Conservation (phyloP, 2,113 vertebrate genomes). For the Hypanus sabinus region DNA sequence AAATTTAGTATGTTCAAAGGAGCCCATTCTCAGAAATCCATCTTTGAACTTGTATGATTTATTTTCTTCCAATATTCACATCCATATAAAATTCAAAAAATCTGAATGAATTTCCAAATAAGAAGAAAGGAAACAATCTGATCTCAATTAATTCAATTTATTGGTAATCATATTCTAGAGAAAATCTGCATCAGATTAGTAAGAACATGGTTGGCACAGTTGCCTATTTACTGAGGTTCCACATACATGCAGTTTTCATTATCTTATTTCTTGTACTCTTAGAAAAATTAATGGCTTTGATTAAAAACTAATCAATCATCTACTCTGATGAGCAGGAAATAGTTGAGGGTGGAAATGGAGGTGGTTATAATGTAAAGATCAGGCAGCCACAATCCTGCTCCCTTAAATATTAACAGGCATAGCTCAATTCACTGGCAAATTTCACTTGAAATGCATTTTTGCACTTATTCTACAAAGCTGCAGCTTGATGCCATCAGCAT, state of each 20-base stretch:
- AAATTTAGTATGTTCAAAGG: neutral
- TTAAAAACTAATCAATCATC: neutral
- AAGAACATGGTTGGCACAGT: neutral
- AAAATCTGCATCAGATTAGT: neutral
- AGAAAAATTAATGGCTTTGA: neutral
- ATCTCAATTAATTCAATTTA: neutral
- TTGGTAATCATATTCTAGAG: neutral
- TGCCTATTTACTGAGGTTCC: neutral
- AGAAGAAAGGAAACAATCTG: neutral
- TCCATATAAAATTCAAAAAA: neutral
- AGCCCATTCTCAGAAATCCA: neutral
- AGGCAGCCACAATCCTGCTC: neutral
- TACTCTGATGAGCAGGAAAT: too few species aligned
- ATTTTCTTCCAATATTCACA: neutral
- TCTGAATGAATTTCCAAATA: neutral
- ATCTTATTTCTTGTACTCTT: neutral
- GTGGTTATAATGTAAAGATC: neutral
- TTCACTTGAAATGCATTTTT: too few species aligned
- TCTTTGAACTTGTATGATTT: neutral
- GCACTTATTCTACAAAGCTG: neutral
- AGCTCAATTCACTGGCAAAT: neutral
- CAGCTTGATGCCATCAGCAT: neutral
- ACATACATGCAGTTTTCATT: neutral
- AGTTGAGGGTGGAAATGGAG: too few species aligned
- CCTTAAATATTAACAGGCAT: neutral